These are phyloP conservation scores for Parazoanthus atlanticus DNA, from an alignment of 92 coral and sea anemone genomes.

Conservation along the genomic window DNA sequence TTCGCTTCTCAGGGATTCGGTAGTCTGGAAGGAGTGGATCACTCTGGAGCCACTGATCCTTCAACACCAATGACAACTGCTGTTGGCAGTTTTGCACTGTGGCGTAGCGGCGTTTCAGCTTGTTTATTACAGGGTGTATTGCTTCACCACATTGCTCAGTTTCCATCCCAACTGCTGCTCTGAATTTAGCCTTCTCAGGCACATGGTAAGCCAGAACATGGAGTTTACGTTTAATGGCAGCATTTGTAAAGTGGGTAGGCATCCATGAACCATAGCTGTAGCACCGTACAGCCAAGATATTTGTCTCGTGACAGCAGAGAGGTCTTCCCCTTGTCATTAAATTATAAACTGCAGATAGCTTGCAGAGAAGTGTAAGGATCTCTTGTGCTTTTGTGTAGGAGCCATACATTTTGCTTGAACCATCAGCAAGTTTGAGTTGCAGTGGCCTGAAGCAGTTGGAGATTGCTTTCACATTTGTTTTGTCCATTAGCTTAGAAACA, in stretches of 20 bases:
- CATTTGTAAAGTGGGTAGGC: neutral
- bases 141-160: constrained; percentile 1
- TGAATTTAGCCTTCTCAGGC: neutral
- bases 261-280: neutral
- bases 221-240: neutral
- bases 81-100: constrained; percentile 8
- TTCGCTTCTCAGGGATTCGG: neutral
- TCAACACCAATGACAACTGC: constrained; percentile 15
- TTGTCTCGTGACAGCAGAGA: neutral
- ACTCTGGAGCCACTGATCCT: constrained; percentile 4
- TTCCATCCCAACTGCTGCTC: neutral
- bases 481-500: neutral
- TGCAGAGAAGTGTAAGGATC: neutral
- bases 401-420: neutral
- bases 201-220: neutral
- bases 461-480: neutral
- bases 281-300: neutral
- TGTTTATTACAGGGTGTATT: neutral
- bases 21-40: neutral
- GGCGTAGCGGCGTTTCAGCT: neutral
- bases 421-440: neutral
- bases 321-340: neutral
- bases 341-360: neutral
- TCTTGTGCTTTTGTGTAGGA: neutral
- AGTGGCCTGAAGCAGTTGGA: neutral